Conservation (phyloP, 2,888 invertebrate species). For the Eupithecia centaureata region DNA sequence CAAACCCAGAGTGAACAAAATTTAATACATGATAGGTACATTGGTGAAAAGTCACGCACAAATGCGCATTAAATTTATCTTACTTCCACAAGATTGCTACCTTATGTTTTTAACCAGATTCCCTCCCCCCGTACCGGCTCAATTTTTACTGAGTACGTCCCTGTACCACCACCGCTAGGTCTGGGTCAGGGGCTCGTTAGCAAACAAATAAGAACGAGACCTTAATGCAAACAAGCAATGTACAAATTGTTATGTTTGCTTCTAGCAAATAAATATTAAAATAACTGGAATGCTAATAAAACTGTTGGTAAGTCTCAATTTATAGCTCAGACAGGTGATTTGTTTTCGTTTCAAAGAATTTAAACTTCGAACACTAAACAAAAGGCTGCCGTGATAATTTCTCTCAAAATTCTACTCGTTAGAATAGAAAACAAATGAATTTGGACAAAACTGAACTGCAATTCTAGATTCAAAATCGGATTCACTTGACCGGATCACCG, state of each 20-base stretch:
- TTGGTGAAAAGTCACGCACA: too few relatives aligned
- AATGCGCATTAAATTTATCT: background rate
- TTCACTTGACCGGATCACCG: background rate
- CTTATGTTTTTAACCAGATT: background rate
- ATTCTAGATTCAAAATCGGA: background rate
- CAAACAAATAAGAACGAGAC: conserved; percentile 7
- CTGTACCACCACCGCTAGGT: conserved; percentile 6
- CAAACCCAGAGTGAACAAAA: too few relatives aligned
- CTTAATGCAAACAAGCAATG: conserved; percentile 6
- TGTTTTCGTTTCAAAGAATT: background rate
- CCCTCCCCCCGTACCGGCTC: background rate
- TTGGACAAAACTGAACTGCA: background rate
- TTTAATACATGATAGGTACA: too few relatives aligned
- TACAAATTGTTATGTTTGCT: conserved; percentile 11
- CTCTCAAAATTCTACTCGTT: background rate
- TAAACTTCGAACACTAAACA: background rate
- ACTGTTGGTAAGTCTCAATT: background rate
- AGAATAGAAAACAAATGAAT: background rate
- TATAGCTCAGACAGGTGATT: background rate
- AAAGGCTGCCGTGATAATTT: background rate
- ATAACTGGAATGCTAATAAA: background rate
- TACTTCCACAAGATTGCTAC: background rate
- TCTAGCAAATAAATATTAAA: background rate
- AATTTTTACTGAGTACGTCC: background rate
- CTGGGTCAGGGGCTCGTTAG: conserved; percentile 15